phyloP scores from a whole-genome alignment of 2,888 invertebrate genomes.

The Phymatocera aterrima region DNA sequence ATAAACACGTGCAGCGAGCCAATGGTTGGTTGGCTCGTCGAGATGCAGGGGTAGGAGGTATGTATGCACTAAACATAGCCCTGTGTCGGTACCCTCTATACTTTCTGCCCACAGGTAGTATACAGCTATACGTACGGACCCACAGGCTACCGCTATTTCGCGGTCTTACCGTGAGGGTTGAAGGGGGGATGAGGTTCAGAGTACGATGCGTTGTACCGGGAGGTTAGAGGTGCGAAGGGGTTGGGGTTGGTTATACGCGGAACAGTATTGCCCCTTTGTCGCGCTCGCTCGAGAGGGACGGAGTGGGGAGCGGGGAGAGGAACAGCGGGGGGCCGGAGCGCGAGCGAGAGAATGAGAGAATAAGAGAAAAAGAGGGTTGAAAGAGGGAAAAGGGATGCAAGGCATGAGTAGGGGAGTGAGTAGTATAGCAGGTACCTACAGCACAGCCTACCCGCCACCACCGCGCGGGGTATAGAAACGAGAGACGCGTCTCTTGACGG shows the following conservation, averaged over 20 bases:
- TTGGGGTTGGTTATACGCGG: conserved; percentile 39
- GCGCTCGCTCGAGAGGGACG: background rate
- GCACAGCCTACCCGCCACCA: too few species aligned
- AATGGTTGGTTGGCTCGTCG: conserved; percentile 47
- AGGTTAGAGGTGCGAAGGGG: background rate
- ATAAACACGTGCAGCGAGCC: conserved; percentile 54
- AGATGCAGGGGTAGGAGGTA: conserved; percentile 47
- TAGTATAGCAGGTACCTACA: conserved; percentile 17
- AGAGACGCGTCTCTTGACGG: background rate
- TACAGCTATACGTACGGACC: background rate
- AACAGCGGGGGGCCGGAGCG: background rate
- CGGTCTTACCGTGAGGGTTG: conserved; percentile 45
- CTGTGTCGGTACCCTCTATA: too few species aligned
- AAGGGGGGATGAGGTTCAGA: conserved; percentile 46
- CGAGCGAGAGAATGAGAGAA: background rate
- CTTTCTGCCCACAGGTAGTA: too few species aligned
- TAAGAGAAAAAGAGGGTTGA: background rate
- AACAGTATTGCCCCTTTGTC: conserved; percentile 22
- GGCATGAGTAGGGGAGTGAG: background rate
- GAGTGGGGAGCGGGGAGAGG: background rate
- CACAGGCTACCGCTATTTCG: conserved; percentile 45
- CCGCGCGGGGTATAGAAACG: conserved; percentile 45
- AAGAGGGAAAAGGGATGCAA: background rate
- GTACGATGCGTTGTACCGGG: background rate
- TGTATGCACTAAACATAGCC: too few species aligned